Evolutionary conservation across 2,888 invertebrate genomes (phyloP), one percentile per base, ranked within the genome.

Genomic region (Limenitis camilla): DNA sequence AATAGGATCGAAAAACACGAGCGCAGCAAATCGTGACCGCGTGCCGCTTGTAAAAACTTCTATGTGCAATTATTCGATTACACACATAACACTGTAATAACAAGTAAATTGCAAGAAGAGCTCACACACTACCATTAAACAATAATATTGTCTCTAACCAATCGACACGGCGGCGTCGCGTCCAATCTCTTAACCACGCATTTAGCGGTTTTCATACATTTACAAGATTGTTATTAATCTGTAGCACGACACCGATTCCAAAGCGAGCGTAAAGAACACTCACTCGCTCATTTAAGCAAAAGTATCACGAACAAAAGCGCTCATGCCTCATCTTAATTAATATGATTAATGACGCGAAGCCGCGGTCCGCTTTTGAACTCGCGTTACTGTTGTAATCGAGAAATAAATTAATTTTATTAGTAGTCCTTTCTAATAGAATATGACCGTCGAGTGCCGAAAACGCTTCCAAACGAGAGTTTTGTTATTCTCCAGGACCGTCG

Each of bases 361-460:
- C 62, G 78, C 84, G 86, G 84, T 76, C 59, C 72, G 72, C 77
- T 81, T 81, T 82, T 81, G 81, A 84, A 81, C 80, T 78, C 72
- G 67, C 66, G 69, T 81, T 76, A 79, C 78, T 78, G 76, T 77
- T 81, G 79, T 82, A 85, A 86, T 86, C 82, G 81, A 80, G 81
- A 80, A 82, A 86, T 83, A 85, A 84, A 86, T 87, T 86, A 84
- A 86, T 83, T 84, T 79, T 81, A 84, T 86, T 83, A 81, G 78
- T 78, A 77, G 79, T 80, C 78, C 74, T 80, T 77, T 76, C 76
- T 85, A 83, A 82, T 84, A 82, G 83, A 85, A 83, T 79, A 77
- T 69, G 68, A 68, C 59, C 65, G 62, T 63, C 61, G 55, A 68
- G 67, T 67, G 68, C 67, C 69, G 66, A 62, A 67, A 67, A 63